phyloP scores from a whole-genome alignment of 1,140 invertebrate species.

The Choristoneura fumiferana region DNA sequence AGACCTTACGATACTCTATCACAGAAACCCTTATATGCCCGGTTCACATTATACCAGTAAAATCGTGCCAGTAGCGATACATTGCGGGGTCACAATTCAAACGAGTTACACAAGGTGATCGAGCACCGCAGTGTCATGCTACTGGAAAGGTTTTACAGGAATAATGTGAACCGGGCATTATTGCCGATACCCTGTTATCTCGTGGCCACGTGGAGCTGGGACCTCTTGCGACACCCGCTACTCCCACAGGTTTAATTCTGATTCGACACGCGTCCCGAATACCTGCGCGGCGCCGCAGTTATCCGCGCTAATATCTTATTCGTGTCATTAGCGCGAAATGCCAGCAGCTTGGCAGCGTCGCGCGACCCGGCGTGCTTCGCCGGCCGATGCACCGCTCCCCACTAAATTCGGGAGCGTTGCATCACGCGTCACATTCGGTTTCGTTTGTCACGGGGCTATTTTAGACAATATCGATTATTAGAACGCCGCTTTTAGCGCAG shows the following conservation, averaged over 20 bases:
- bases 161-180: too few species aligned
- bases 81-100: too few species aligned
- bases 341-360: slow-evolving; percentile 67
- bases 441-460: slow-evolving; percentile 73
- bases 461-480: slow-evolving; percentile 75
- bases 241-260: slow-evolving; percentile 40
- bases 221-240: background rate
- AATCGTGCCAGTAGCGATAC: too few species aligned
- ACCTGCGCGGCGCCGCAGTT: slow-evolving; percentile 49
- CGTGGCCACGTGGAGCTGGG: background rate
- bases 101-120: too few species aligned
- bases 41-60: too few species aligned
- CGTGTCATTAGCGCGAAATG: slow-evolving; percentile 76
- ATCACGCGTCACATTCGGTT: slow-evolving; percentile 74
- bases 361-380: slow-evolving; percentile 51
- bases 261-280: slow-evolving; percentile 62
- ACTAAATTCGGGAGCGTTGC: slow-evolving; percentile 72
- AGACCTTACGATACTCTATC: too few species aligned
- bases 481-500: slow-evolving; percentile 60
- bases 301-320: slow-evolving; percentile 76
- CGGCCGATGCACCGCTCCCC: slow-evolving; percentile 66
- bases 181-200: too few species aligned
- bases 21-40: too few species aligned
- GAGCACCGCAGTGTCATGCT: too few species aligned
- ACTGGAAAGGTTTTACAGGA: too few species aligned